Conservation (phyloP, 1,140 invertebrate genomes). For the Chironomus striatipennis region DNA sequence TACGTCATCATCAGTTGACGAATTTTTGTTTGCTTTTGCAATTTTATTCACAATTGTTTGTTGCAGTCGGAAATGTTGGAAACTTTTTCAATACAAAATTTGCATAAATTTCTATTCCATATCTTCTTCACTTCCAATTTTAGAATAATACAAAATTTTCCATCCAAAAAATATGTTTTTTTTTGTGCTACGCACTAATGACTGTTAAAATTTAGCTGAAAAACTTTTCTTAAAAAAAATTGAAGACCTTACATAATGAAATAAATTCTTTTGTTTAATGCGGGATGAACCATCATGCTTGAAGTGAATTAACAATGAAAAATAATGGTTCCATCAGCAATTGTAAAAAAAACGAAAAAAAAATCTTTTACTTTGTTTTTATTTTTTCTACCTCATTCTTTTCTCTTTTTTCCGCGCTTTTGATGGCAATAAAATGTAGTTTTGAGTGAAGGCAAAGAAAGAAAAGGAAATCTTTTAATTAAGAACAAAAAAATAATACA, state of each 20-base stretch:
- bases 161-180: not conserved
- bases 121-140: too few relatives aligned
- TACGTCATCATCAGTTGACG: not conserved
- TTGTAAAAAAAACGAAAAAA: too few relatives aligned
- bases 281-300: not conserved
- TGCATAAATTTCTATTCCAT: not conserved
- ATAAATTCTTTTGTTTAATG: not conserved
- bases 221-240: not conserved
- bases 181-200: constrained; percentile 15
- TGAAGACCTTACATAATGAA: too few relatives aligned
- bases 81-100: not conserved
- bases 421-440: constrained; percentile 16
- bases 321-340: not conserved
- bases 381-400: not conserved
- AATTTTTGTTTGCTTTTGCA: not conserved
- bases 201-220: not conserved
- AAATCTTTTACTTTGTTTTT: too few relatives aligned
- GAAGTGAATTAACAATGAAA: not conserved
- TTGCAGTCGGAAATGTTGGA: not conserved
- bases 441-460: not conserved
- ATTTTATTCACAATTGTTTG: too few relatives aligned
- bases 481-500: not conserved
- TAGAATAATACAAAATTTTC: too few relatives aligned
- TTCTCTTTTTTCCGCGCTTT: not conserved
- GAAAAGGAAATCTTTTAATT: constrained; percentile 22